Base-by-base conservation (phyloP, 2,888 invertebrate species). In the Macaria liturata region DNA sequence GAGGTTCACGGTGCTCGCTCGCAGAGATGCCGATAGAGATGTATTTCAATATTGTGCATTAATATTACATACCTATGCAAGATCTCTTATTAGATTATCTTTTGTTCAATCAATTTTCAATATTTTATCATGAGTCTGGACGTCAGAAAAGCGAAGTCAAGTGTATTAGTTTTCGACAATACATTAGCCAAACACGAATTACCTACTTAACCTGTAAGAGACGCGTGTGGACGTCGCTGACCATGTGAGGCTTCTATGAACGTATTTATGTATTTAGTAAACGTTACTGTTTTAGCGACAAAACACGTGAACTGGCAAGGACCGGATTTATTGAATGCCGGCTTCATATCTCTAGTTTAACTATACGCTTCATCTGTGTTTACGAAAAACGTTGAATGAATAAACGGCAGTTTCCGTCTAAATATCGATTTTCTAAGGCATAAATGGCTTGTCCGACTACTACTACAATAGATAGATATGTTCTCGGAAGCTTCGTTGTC, bases 41-140 rank as follows among this genome's bases (percentile, higher is more conserved):
- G 20, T 20, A 20, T 20, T 20, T 7, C 7, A 37, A 37, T 7
- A 37, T 37, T 7, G 34, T 37, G 34, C 34, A 37, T 37, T 6
- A 4, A 37, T 37, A 6, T 71, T 78, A n/a, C n/a, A n/a, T n/a
- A n/a, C n/a, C n/a, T n/a, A 77, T 74, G 62, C 65, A 61, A 61
- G 61, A 65, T n/a, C n/a, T n/a, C n/a, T n/a, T 71, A 78, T 83
- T 78, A 81, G 81, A 75, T 81, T 78, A 78, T 78, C 74, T 78
- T 73, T 80, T 78, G 76, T 80, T 77, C 73, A 81, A 81, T 75
- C 78, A 71, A 75, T 78, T 80, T 81, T 81, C 74, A 76, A 74
- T 80, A 74, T 71, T 60, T 75, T 72, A 75, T 60, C 51, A 81
- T 80, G 79, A 80, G 72, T 71, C 72, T 74, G 81, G 81, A 81